Percentiles rank a stretch among this genome's conserved stretches.
Evolutionary conservation across 2,797 vertebrate species (phyloP).

Genomic region (Gallinago nigripennis): DNA sequence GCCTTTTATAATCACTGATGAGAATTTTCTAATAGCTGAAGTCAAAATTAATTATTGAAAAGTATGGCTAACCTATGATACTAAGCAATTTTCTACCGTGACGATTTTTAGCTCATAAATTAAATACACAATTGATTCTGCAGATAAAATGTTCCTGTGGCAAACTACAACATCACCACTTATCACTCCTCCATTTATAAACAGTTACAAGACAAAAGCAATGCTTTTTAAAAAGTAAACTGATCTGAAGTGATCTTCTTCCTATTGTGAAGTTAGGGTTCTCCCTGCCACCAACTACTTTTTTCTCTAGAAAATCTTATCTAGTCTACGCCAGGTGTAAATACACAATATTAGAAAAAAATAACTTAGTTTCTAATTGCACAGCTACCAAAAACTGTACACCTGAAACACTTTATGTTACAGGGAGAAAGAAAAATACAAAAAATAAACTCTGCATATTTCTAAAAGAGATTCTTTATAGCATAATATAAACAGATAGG

Average conservation of each 20-base stretch:
- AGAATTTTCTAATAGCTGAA: slow-evolving; percentile 2
- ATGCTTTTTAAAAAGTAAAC: neutral
- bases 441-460: neutral
- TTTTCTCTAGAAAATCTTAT: neutral
- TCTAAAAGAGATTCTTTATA: neutral
- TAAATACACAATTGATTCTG: neutral
- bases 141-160: neutral
- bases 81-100: neutral
- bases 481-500: neutral
- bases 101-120: neutral
- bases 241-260: neutral
- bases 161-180: neutral
- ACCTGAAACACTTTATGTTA: neutral
- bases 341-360: neutral
- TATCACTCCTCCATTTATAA: neutral
- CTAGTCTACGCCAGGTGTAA: neutral
- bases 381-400: neutral
- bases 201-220: neutral
- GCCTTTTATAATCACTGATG: neutral
- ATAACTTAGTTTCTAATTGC: neutral
- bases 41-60: slow-evolving; percentile 42
- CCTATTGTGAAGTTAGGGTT: neutral
- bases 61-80: neutral
- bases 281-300: neutral
- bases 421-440: neutral